Base-by-base conservation (phyloP, 2,888 invertebrate genomes). In the Melangyna quadrimaculata region DNA sequence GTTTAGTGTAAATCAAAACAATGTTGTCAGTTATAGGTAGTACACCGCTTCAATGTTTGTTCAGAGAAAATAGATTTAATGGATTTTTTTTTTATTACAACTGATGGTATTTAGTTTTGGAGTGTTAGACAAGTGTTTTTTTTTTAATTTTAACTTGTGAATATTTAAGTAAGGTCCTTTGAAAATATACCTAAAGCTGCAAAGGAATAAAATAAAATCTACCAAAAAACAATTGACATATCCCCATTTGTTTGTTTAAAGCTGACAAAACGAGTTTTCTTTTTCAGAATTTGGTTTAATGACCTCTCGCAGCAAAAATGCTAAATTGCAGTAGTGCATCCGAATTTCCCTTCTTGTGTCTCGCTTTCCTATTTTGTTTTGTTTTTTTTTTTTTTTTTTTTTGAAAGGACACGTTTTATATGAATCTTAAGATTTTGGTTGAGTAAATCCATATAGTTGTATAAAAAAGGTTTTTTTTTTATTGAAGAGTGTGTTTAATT, bases 161-260 rank as follows among this genome's bases (percentile, higher is more conserved):
- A 24, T 45, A 67, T 75, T 55, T 45, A n/a, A 24, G 12, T 59
- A 35, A 65, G 65, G 79, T 55, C 65, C 37, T 45, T 69, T 67
- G 63, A 37, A 72, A 51, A 27, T 19, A 45, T 72, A 72, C 75
- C 84, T 84, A 77, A 69, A 80, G 75, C 84, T 80, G 84, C 43
- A 80, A 84, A 69, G 53, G 69, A 80, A 80, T 72, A 77, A 84
- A 35, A 63, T 19, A 65, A 24, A 40, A 67, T 72, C 43, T 65
- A 22, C 67, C 35, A 48, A 71, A n/a, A 51, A 22, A 74, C 17
- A 71, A 65, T 37, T 63, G 67, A 37, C 45, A 45, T 79, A 19
- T 75, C 65, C 71, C 32, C 67, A 61, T 65, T 53, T n/a, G n/a
- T n/a, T n/a, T n/a, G n/a, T n/a, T n/a, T 79, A 27, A 69, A 24